Evolutionary conservation across 2,113 vertebrate genomes (phyloP).

Genomic region (Hoplias malabaricus): DNA sequence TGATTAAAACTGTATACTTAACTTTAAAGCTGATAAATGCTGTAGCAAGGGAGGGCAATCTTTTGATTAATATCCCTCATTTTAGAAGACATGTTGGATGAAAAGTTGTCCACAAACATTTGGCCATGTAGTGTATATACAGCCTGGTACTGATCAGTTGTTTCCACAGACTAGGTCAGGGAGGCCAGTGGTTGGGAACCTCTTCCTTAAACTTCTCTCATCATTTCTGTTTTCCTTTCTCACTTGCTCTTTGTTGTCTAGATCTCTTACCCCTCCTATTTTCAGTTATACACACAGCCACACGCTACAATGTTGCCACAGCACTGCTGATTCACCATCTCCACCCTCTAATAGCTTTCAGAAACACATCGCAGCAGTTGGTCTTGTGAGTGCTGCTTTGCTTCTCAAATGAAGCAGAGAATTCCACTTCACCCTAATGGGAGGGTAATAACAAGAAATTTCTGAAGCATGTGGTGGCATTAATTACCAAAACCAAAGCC

Average conservation of each 20-base stretch:
- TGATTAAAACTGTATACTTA: too few species aligned
- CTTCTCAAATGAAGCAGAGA: slow-evolving; percentile 12
- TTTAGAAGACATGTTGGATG: too few species aligned
- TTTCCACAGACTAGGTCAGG: too few species aligned
- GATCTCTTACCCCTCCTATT: neutral
- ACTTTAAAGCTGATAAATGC: too few species aligned
- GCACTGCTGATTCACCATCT: slow-evolving; percentile 14
- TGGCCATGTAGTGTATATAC: too few species aligned
- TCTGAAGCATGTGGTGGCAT: slow-evolving; percentile 12
- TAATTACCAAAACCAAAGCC: slow-evolving; percentile 24
- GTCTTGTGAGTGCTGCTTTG: neutral
- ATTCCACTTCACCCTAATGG: neutral
- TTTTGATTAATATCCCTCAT: too few species aligned
- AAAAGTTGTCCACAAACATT: too few species aligned
- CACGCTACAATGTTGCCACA: neutral
- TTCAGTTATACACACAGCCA: neutral
- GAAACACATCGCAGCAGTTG: neutral
- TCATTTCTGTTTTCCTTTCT: neutral
- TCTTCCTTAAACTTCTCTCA: neutral
- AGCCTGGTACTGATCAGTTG: too few species aligned
- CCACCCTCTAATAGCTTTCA: slow-evolving; percentile 16
- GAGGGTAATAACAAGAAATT: neutral
- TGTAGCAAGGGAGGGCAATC: too few species aligned
- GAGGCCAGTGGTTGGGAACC: neutral
- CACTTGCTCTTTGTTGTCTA: neutral